Evolutionary conservation across 1,140 invertebrate genomes (phyloP), one percentile per base, ranked within the genome.

Genomic region (Listronotus bonariensis): DNA sequence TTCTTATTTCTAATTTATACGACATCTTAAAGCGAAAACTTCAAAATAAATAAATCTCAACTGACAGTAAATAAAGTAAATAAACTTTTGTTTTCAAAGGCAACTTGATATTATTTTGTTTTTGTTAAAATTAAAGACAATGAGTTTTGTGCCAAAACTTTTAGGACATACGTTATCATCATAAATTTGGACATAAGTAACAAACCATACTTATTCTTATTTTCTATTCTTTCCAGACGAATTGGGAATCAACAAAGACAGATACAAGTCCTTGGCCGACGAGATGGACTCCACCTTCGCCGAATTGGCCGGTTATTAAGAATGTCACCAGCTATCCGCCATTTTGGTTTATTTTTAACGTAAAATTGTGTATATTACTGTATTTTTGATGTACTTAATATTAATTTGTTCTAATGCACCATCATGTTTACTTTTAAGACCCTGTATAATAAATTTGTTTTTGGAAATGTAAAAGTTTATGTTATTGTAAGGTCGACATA

Each of bases 201-300:
- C 20, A 26, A 26, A 26, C 2, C 4, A 17, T n/a, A 45, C 14
- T 45, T 45, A 17, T n/a, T 17, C 7, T 2, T 45, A 45, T 45
- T 17, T 12, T 42, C 11, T 10, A 36, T 40, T 41, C 38, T 41
- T 20, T 57, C 64, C 38, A 65, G 96, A 98, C 84, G 96, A 98
- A 85, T 86, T 98, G 83, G 93, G 96, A 76, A 92, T 96, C 87
- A 97, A 98, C 88, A 98, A 98, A 87, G 95, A 98, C 87, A 92
- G 94, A 89, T 98, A 97, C 92, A 98, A 98, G 87, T 90, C 88
- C 70, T 82, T 92, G 81, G 89, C 90, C 75, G 96, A 98, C 83
- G 96, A 98, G 82, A 92, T 98, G 91, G 96, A 98, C 86, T 90
- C 91, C 79, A 97, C 95, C 78, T 97, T 97, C 85, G 93, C 94